Evolutionary conservation across 1,140 invertebrate genomes (phyloP), one percentile per base, ranked within the genome.

Genomic region (Oncopeltus fasciatus): DNA sequence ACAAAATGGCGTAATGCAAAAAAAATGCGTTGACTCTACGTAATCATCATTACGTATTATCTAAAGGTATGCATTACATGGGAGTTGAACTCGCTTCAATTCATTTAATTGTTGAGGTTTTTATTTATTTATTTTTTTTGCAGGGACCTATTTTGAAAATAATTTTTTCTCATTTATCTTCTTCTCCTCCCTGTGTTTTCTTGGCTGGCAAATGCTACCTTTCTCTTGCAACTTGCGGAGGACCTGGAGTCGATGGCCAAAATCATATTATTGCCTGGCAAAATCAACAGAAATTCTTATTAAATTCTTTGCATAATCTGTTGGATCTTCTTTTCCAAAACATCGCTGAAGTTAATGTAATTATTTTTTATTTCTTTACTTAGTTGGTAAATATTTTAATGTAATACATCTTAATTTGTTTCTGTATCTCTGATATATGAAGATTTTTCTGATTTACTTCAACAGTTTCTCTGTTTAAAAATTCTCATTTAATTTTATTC

Each of bases 291-390:
- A 29, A 24, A 20, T 57, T 57, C 18, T 28, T 57, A n/a, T 11
- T 57, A 33, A 38, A 57, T 57, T 29, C 56, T 16, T n/a, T 57
- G n/a, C 56, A 57, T 38, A 4, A 2, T 20, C 8, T 31, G n/a
- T 29, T 57, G 29, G 33, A 57, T 28, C 18, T 29, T 16, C 56
- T 57, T 27, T 57, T 57, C 18, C 27, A 57, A 33, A 57, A 57
- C 31, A 38, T 57, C 26, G 21, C 29, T 57, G 26, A 31, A 16
- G 5, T 4, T 31, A 26, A 57, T 16, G 31, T 38, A 38, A 38
- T 38, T 38, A 38, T 14, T 38, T 38, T 38, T 14, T 38, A 8
- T 38, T 38, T 38, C 31, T 8, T 38, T 38, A n/a, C n/a, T n/a
- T n/a, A n/a, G n/a, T n/a, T n/a, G n/a, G n/a, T n/a, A n/a, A n/a